Conservation (phyloP, 2,797 vertebrate genomes). For the Acropternis orthonyx region DNA sequence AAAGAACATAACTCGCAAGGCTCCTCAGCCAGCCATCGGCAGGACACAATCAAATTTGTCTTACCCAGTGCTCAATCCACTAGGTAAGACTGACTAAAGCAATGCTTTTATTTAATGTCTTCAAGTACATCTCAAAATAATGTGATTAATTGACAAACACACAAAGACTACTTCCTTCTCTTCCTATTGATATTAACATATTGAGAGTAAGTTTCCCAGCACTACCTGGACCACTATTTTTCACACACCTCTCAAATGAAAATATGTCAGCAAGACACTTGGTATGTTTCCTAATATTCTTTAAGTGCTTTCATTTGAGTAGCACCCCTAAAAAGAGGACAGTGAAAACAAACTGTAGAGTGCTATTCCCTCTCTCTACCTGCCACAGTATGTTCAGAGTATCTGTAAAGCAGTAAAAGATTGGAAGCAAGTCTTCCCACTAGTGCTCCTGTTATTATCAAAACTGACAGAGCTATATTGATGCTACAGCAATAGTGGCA, state of each 20-base stretch:
- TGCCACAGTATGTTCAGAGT: background rate
- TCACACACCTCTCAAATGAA: background rate
- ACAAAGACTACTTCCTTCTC: background rate
- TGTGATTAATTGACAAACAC: background rate
- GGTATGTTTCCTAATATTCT: background rate
- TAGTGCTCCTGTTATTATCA: background rate
- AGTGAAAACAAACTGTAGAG: background rate
- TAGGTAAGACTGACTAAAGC: background rate
- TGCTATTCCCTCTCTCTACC: background rate
- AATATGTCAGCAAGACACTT: background rate
- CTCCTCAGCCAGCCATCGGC: background rate
- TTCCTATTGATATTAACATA: fast-evolving
- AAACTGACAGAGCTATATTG: background rate
- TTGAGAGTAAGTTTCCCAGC: background rate
- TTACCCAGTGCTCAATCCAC: background rate
- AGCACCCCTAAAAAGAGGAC: background rate
- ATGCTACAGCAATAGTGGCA: conserved; percentile 21
- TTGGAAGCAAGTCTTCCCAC: background rate
- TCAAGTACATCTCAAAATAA: background rate
- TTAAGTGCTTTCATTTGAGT: fast-evolving
- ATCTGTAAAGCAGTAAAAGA: background rate
- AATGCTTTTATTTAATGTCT: background rate
- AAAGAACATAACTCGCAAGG: background rate
- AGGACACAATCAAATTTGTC: background rate
- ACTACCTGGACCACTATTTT: background rate